phyloP scores from a whole-genome alignment of 1,140 invertebrate genomes.

The Drosophila funebris region DNA sequence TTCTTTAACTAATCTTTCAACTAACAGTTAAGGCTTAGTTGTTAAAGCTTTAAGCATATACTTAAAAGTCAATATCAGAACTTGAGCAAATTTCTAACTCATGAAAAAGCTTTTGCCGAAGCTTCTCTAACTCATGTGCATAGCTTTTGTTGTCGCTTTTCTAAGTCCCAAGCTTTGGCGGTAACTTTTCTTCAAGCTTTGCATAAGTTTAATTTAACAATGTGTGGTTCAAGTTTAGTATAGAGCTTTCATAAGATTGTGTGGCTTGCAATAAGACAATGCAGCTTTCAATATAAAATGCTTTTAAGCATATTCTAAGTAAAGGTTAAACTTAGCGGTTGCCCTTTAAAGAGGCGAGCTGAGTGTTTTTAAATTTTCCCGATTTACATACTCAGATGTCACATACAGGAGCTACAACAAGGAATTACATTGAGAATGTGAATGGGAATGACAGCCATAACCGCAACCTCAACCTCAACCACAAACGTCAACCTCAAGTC shows the following conservation, averaged over 20 bases:
- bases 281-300: not conserved
- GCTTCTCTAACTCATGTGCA: no score
- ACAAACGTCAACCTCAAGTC: not conserved
- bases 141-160: not conserved
- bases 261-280: no score
- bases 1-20: not conserved
- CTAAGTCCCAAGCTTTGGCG: not conserved
- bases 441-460: not conserved
- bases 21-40: not conserved
- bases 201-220: not conserved
- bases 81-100: not conserved
- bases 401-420: not conserved
- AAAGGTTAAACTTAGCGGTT: not conserved
- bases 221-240: not conserved
- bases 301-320: not conserved
- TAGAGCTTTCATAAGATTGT: not conserved
- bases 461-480: conserved; percentile 12
- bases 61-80: not conserved
- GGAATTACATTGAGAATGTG: not conserved
- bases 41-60: not conserved
- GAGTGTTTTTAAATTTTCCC: conserved; percentile 15
- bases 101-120: no score
- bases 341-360: conserved; percentile 32
- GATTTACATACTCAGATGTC: no score
- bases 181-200: not conserved